These are phyloP conservation scores for Nephrotoma appendiculata DNA, from an alignment of 2,888 invertebrate genomes.

Conservation along the genomic window DNA sequence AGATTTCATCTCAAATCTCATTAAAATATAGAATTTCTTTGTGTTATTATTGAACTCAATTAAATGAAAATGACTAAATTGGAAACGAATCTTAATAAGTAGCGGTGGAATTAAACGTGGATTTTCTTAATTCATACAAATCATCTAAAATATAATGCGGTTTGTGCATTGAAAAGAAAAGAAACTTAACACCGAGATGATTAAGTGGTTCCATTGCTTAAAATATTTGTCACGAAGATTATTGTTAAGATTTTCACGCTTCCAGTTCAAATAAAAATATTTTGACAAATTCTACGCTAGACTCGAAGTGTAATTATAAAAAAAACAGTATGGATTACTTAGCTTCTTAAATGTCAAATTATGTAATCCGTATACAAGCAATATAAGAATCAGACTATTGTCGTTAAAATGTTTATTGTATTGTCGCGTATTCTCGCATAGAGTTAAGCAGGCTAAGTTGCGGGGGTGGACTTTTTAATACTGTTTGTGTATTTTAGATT, in stretches of 20 bases:
- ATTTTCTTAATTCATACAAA: not conserved
- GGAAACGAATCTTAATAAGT: not conserved
- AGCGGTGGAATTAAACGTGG: not conserved
- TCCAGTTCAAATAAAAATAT: not conserved
- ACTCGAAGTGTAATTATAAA: not conserved
- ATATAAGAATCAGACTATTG: not conserved
- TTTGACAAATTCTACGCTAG: not conserved
- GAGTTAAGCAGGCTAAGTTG: not conserved
- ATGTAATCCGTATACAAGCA: not conserved
- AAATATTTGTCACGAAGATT: not conserved
- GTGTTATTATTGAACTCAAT: not conserved
- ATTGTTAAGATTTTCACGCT: not conserved
- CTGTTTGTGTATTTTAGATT: not conserved
- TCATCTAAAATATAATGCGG: too few species aligned
- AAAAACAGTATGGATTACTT: not conserved
- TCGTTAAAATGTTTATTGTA: not conserved
- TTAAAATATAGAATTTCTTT: not conserved
- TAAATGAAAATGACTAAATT: not conserved
- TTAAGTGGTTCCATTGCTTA: not conserved
- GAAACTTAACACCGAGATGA: not conserved
- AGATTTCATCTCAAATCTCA: not conserved
- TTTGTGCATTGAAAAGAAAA: not conserved
- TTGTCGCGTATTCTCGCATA: not conserved
- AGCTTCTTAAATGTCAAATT: not conserved
- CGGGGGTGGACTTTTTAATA: not conserved